Evolutionary conservation across 2,888 invertebrate genomes (phyloP).

Genomic region (Ethmia dodecea): DNA sequence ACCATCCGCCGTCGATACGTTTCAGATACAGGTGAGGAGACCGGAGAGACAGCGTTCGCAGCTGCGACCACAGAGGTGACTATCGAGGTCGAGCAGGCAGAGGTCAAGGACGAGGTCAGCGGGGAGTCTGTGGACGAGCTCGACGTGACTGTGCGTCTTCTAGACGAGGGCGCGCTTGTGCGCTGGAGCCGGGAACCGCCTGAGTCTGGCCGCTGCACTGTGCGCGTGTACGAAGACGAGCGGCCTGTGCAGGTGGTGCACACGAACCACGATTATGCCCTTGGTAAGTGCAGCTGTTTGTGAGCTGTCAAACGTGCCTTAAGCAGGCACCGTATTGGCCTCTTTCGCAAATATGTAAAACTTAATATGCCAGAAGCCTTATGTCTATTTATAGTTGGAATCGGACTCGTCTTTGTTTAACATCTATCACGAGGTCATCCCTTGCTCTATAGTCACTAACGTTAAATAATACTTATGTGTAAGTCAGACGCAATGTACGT

Average conservation of each 20-base stretch:
- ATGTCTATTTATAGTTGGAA: neutral
- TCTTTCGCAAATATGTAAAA: neutral
- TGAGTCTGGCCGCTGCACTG: slow-evolving; percentile 78
- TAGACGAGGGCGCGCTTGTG: slow-evolving; percentile 86
- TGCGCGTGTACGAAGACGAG: slow-evolving; percentile 83
- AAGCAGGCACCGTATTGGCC: neutral
- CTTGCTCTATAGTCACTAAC: no score
- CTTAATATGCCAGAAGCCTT: neutral
- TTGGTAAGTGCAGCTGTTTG: slow-evolving; percentile 44
- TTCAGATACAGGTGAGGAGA: slow-evolving; percentile 25
- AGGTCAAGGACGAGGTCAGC: slow-evolving; percentile 45
- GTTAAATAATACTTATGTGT: no score
- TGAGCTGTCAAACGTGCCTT: neutral
- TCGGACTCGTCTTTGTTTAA: no score
- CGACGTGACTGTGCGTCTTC: slow-evolving; percentile 83
- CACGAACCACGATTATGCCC: slow-evolving; percentile 82
- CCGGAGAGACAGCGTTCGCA: slow-evolving; percentile 26
- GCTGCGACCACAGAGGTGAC: slow-evolving; percentile 22
- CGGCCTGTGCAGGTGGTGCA: slow-evolving; percentile 79
- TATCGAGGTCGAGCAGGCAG: slow-evolving; percentile 13
- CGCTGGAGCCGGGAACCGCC: slow-evolving; percentile 84
- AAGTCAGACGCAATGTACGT: no score
- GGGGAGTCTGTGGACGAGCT: slow-evolving; percentile 80
- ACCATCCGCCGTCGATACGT: no score
- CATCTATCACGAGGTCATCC: no score